A percentile compares a stretch with the other conserved stretches of the same genome.
phyloP scores from a whole-genome alignment of 2,113 vertebrate genomes.

The Seriola dumerili region DNA sequence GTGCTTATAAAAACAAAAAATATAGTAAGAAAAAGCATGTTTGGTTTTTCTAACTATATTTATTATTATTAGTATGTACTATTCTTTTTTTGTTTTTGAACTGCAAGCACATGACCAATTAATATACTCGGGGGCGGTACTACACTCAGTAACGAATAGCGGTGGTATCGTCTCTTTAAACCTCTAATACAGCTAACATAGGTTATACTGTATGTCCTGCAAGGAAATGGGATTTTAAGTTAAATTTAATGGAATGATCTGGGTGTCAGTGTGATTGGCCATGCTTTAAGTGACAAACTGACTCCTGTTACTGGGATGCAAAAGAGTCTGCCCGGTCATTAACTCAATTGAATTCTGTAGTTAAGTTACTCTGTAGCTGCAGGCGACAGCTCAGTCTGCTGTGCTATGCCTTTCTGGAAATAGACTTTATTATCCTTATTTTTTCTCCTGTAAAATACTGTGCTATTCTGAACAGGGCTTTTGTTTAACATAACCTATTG shows the following conservation, averaged over 20 bases:
- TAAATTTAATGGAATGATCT: conserved; percentile 40
- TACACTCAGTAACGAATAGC: too few relatives aligned
- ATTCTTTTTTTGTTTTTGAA: too few relatives aligned
- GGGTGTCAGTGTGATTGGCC: conserved; percentile 57
- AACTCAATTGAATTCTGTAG: conserved; percentile 32
- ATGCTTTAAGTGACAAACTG: conserved; percentile 36
- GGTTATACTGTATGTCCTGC: not conserved
- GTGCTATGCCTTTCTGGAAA: conserved; percentile 30
- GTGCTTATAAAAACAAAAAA: not conserved
- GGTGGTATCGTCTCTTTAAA: not conserved
- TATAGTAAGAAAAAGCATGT: too few relatives aligned
- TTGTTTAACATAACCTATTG: too few relatives aligned
- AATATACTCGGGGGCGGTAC: too few relatives aligned
- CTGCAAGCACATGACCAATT: too few relatives aligned
- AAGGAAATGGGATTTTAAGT: conserved; percentile 13
- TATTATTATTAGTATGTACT: too few relatives aligned
- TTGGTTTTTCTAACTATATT: too few relatives aligned
- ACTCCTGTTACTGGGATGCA: conserved; percentile 17
- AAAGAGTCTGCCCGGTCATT: conserved; percentile 32
- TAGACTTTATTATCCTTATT: not conserved
- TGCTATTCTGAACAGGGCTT: too few relatives aligned
- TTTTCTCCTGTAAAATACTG: not conserved
- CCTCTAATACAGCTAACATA: not conserved
- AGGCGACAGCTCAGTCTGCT: conserved; percentile 50
- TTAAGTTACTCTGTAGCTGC: conserved; percentile 50